Base-by-base conservation (phyloP, 2,888 invertebrate species). In the Diaperis boleti region DNA sequence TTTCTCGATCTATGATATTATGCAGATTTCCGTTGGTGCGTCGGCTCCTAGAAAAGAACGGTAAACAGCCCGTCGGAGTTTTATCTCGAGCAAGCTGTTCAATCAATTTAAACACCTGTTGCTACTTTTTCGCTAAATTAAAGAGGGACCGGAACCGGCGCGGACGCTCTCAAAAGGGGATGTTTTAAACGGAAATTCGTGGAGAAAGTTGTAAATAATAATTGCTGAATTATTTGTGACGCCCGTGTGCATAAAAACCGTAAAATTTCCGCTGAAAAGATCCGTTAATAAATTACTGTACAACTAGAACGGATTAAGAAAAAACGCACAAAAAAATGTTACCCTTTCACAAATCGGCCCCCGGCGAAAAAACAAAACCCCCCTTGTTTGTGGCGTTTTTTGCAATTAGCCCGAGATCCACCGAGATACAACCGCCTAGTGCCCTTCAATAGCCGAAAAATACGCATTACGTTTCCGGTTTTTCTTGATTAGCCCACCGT, bases 351-450 rank as follows among this genome's bases (percentile, higher is more conserved):
- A 26, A 26, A 26, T 33, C 35, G 37, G 29, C 52, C 13, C 42
- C 10, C 13, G 7, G 10, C 17, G 26, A 59, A 47, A 41, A 59
- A 61, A 61, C 52, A 54, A 54, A 26, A 10, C 20, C 10, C 14
- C 37, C 42, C 49, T 39, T 70, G 65, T 71, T 72, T 71, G 69
- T 59, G 45, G 50, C 62, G 26, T n/a, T 68, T 68, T 69, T 71
- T 69, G 42, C 60, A 67, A 72, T 71, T 72, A 54, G 66, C 68
- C 39, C 68, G 66, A 70, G 72, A 73, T 72, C 67, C 65, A 72
- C 73, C 73, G 73, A 59, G 73, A 73, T 73, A 72, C 55, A 67
- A 69, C 69, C 66, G 65, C 68, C 68, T 56, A 64, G 64, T 60
- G 60, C 42, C 8, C 63, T 59, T 64, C 54, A 59, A 49, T 49